Conservation (phyloP, 2,888 invertebrate genomes). For the Galerucella calmariensis region DNA sequence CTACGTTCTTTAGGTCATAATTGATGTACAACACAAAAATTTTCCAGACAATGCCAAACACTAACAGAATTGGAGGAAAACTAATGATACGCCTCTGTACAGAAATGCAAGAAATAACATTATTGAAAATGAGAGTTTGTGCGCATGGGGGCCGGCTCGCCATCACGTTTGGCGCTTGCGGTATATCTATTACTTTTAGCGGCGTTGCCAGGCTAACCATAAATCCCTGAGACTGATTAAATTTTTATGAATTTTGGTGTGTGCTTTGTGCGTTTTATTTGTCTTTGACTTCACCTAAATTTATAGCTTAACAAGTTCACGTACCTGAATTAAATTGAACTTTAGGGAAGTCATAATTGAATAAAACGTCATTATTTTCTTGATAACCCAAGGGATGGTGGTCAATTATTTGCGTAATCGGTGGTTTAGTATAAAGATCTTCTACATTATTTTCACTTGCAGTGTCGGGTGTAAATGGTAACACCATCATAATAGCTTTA, state of each 20-base stretch:
- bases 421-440: conserved; percentile 75
- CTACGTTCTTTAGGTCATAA: too few species aligned
- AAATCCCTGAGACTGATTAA: too few species aligned
- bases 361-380: neutral
- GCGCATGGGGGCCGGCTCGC: too few species aligned
- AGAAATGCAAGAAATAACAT: too few species aligned
- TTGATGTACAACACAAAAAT: too few species aligned
- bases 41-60: too few species aligned
- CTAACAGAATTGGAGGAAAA: too few species aligned
- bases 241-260: neutral
- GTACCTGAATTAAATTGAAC: conserved; percentile 2
- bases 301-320: neutral
- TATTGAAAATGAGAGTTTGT: too few species aligned
- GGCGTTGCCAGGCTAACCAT: too few species aligned
- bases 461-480: conserved; percentile 74
- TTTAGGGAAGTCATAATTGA: neutral
- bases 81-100: too few species aligned
- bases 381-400: neutral
- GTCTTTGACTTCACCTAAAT: conserved; percentile 10
- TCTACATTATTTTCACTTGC: conserved; percentile 66
- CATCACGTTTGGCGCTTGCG: too few species aligned
- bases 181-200: too few species aligned
- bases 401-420: conserved; percentile 70
- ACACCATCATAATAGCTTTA: conserved; percentile 73
- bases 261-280: neutral